Percentiles rank a stretch among this genome's conserved stretches.
Evolutionary conservation across 2,888 invertebrate species (phyloP).

Genomic region (Pardosa pseudoannulata): DNA sequence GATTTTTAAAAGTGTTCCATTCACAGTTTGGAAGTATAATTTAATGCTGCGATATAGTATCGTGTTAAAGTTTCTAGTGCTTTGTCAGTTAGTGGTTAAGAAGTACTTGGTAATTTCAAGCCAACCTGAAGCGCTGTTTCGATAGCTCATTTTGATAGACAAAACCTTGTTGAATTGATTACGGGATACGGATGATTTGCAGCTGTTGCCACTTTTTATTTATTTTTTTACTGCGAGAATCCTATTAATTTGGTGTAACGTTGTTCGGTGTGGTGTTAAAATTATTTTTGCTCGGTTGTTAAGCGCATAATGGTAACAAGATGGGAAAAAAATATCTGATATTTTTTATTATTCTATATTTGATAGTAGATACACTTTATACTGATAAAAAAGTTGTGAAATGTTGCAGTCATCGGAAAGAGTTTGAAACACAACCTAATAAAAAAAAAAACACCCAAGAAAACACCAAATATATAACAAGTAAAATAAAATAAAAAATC

Average conservation of each 20-base stretch:
- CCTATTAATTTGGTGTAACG: constrained; percentile 45
- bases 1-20: too few species aligned
- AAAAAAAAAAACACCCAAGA: not conserved
- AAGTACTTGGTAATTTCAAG: too few species aligned
- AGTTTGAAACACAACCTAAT: constrained; percentile 21
- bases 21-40: too few species aligned
- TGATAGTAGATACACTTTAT: constrained; percentile 72
- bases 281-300: constrained; percentile 70
- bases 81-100: too few species aligned
- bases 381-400: constrained; percentile 59
- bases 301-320: constrained; percentile 56
- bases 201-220: constrained; percentile 7
- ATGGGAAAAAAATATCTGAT: constrained; percentile 69
- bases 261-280: constrained; percentile 62
- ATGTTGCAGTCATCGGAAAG: constrained; percentile 64
- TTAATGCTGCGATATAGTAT: too few species aligned
- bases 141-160: too few species aligned
- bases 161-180: not conserved
- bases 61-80: too few species aligned
- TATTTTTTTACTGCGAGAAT: constrained; percentile 7
- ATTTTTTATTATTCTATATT: constrained; percentile 73
- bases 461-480: not conserved
- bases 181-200: not conserved
- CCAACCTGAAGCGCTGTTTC: too few species aligned
- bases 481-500: constrained; percentile 33